These are phyloP conservation scores for Halesus radiatus DNA, from an alignment of 1,140 invertebrate species.

Conservation along the genomic window DNA sequence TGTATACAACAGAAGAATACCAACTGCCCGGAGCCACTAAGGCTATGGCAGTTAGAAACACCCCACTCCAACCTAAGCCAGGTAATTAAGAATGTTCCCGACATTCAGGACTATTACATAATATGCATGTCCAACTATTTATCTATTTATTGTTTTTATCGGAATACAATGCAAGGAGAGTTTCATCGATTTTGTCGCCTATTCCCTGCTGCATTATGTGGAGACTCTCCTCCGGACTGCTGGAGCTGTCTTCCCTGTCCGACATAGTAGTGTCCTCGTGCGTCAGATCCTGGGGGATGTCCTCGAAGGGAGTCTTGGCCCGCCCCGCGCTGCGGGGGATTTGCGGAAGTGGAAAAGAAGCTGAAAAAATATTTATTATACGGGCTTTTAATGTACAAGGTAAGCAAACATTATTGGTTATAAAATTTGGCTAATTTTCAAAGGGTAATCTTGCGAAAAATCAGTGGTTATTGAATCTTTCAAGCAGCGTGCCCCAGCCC, in stretches of 20 bases:
- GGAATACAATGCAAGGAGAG: slow-evolving; percentile 22
- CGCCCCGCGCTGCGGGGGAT: slow-evolving; percentile 38
- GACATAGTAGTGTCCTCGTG: not conserved
- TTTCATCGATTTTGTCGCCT: slow-evolving; percentile 8
- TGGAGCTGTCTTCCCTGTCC: not conserved
- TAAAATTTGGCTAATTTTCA: too few relatives aligned
- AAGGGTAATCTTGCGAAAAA: too few relatives aligned
- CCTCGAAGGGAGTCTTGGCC: slow-evolving; percentile 9
- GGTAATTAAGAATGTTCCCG: too few relatives aligned
- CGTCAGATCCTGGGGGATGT: not conserved
- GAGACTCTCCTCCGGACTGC: slow-evolving; percentile 11
- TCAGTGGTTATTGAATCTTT: too few relatives aligned
- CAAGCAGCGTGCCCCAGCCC: too few relatives aligned
- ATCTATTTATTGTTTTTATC: not conserved
- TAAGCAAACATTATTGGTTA: too few relatives aligned
- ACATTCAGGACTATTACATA: too few relatives aligned
- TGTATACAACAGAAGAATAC: too few relatives aligned
- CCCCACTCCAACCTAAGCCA: too few relatives aligned
- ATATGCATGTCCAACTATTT: too few relatives aligned
- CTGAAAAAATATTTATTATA: slow-evolving; percentile 13
- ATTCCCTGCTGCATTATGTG: slow-evolving; percentile 16
- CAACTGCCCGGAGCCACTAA: too few relatives aligned
- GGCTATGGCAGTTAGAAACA: too few relatives aligned
- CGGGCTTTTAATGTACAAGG: not conserved
- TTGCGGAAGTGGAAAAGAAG: slow-evolving; percentile 53